Percentiles rank a stretch among this genome's conserved stretches.
Conservation (phyloP, 2,888 invertebrate genomes). For the Actias luna region DNA sequence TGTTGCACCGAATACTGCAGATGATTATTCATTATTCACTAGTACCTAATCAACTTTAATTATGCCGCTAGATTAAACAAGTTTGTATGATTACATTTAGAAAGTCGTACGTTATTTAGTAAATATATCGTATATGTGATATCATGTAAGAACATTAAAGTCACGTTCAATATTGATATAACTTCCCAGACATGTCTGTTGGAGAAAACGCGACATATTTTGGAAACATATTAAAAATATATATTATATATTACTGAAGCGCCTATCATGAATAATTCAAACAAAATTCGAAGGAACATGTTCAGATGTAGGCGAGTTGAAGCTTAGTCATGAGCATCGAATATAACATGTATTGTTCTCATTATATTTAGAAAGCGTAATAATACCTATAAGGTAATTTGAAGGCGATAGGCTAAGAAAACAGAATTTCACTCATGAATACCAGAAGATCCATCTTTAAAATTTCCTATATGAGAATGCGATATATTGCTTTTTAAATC, state of each 20-base stretch:
- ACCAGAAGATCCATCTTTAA: too few species aligned
- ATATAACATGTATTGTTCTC: background rate
- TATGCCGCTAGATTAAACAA: too few species aligned
- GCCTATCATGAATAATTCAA: constrained; percentile 6
- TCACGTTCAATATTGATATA: background rate
- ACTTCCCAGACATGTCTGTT: background rate
- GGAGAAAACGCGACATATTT: constrained; percentile 1
- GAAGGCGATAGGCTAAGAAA: background rate
- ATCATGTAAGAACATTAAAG: background rate
- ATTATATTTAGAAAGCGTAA: background rate
- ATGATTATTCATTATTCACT: too few species aligned
- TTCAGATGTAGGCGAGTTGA: background rate
- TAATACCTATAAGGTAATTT: background rate
- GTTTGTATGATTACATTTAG: too few species aligned
- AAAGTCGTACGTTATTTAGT: background rate
- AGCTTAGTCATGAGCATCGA: background rate
- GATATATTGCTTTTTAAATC: too few species aligned
- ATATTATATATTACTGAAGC: background rate
- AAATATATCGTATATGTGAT: background rate
- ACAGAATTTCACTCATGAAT: background rate
- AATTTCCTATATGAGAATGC: too few species aligned
- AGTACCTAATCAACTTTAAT: too few species aligned
- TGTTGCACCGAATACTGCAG: too few species aligned
- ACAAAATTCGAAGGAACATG: background rate
- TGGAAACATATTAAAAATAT: constrained; percentile 5